Evolutionary conservation across 2,888 invertebrate species (phyloP).

Genomic region (Coelopa pilipes): DNA sequence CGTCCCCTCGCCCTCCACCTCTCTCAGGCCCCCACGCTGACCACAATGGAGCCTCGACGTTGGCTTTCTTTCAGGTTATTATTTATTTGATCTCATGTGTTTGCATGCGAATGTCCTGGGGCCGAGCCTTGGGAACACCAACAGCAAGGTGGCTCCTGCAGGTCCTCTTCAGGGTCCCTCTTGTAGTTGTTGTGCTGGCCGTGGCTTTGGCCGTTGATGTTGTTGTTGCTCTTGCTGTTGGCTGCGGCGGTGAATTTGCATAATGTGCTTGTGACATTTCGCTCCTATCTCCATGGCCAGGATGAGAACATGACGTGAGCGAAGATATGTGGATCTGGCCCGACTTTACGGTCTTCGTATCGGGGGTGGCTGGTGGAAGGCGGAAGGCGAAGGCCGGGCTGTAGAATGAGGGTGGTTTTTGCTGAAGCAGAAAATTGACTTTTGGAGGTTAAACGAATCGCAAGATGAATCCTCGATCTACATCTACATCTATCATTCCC

Average conservation of each 20-base stretch:
- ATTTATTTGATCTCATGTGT: conserved; percentile 8
- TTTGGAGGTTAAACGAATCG: not conserved
- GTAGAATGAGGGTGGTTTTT: not conserved
- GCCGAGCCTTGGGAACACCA: no score
- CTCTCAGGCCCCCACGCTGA: not conserved
- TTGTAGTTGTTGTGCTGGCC: not conserved
- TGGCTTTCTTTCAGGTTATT: conserved; percentile 10
- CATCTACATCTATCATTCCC: no score
- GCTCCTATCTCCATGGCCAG: not conserved
- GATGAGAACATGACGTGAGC: not conserved
- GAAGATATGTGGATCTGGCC: no score
- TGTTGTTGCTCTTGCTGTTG: no score
- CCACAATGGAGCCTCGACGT: conserved; percentile 6
- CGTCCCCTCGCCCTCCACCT: no score
- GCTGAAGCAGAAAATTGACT: not conserved
- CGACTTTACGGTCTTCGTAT: not conserved
- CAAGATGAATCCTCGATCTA: no score
- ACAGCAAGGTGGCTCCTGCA: no score
- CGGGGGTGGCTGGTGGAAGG: not conserved
- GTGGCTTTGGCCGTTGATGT: no score
- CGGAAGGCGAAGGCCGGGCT: not conserved
- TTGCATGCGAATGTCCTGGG: not conserved
- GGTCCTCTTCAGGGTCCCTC: no score
- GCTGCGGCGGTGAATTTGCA: conserved; percentile 5
- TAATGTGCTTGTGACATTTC: conserved; percentile 32